phyloP scores from a whole-genome alignment of 2,113 vertebrate species.

The Hippocampus zosterae region DNA sequence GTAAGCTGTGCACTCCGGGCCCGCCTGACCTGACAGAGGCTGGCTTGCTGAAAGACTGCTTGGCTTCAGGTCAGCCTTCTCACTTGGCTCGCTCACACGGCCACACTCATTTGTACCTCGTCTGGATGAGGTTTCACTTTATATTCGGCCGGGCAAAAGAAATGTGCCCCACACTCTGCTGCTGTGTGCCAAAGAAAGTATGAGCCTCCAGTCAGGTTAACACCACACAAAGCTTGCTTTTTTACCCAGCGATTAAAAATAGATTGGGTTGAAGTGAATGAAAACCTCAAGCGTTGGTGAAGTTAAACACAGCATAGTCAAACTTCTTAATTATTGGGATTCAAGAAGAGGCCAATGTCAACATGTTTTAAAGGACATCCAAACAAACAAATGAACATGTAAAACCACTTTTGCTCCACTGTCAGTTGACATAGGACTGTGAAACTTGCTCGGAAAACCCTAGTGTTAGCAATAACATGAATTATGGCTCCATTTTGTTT shows the following conservation, averaged over 20 bases:
- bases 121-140: conserved; percentile 60
- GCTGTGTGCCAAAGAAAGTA: conserved; percentile 62
- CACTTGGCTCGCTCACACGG: conserved; percentile 45
- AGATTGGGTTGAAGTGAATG: conserved; percentile 12
- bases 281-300: conserved; percentile 7
- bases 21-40: conserved; percentile 59
- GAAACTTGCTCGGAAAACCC: not conserved
- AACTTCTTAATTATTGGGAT: conserved; percentile 6
- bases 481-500: conserved; percentile 1
- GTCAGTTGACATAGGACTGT: not conserved
- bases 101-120: conserved; percentile 68
- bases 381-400: conserved; percentile 18
- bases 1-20: conserved; percentile 66
- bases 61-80: conserved; percentile 63
- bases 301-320: conserved; percentile 4
- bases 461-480: not conserved
- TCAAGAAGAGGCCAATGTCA: conserved; percentile 8
- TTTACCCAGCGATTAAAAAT: conserved; percentile 15
- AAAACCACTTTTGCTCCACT: conserved; percentile 14
- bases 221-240: conserved; percentile 40
- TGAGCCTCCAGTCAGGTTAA: conserved; percentile 41
- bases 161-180: conserved; percentile 35
- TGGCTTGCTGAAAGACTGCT: conserved; percentile 58
- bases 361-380: conserved; percentile 17
- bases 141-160: conserved; percentile 46